Evolutionary conservation across 2,797 vertebrate genomes (phyloP), one percentile per base, ranked within the genome.

Genomic region (Podarcis siculus): DNA sequence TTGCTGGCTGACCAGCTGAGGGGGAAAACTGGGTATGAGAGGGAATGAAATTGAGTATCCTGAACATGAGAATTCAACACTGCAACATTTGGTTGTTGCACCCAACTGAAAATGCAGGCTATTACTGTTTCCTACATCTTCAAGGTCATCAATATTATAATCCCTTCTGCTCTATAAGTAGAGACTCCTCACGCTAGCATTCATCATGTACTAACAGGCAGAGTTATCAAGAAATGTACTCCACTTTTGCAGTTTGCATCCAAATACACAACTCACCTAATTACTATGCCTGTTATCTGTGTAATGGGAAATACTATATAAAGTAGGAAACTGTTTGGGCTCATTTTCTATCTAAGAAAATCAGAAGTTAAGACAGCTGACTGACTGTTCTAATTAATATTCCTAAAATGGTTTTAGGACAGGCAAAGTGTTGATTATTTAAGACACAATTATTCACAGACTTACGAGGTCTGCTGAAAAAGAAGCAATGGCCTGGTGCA

Each of bases 361-460:
- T 72, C 79, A 75, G 83, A 76, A 81, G 23, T 91, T 87, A 83
- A 77, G 79, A 85, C 89, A 94, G 92, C 85, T 88, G 91, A 92
- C 72, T 83, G 39, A 87, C 45, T 83, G 73, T 13, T 42, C 42
- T 85, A 93, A 88, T 91, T 93, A 92, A 88, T 86, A 71, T 89
- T 91, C 79, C 86, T 79, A 2, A 45, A 27, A 88, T 8, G 77
- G 87, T 87, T 92, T 92, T 87, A 93, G 87, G 86, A 85, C 3
- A 77, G 13, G 30, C 58, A 30, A 5, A 27, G 80, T 80, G 67
- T 25, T 87, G 89, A 37, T 69, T 21, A 76, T 86, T 35, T 83
- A 73, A 71, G 66, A 79, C 30, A 77, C 49, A 10, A 0, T 0
- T 81, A 37, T 82, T 71, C 17, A 2, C 73, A 61, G 72, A 17